Base-by-base conservation (phyloP, 1,140 invertebrate species). In the Bombyx mori region DNA sequence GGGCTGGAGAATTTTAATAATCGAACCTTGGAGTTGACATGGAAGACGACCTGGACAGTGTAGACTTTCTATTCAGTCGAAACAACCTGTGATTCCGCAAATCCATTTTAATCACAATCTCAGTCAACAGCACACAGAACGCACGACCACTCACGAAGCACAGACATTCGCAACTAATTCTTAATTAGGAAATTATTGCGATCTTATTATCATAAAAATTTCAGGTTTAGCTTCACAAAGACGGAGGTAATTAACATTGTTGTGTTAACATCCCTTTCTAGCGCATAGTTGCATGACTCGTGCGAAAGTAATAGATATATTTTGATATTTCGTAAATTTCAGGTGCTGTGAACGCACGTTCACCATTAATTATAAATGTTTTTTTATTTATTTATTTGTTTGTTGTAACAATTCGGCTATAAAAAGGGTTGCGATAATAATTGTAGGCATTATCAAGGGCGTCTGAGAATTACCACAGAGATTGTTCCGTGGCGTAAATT, bases 171-270 rank as follows among this genome's bases (percentile, higher is more conserved):
- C 68, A 69, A 86, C 82, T 84, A 83, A 69, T 69, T 66, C 75
- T 73, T 71, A 82, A 84, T 81, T 82, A 82, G 77, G 79, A 73
- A 75, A 71, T 63, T 69, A 80, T 78, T 79, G 79, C 79, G 82
- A 84, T 80, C 71, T 79, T 73, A 86, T 86, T 86, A 82, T 73
- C 82, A 86, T 86, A 82, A 83, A 51, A 82, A 82, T 82, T 82
- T 82, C 79, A 86, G 82, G 75, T 81, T 76, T 77, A 70, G 75
- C 73, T 83, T 73, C 77, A 75, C 70, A 60, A 66, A 79, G 67
- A 73, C 71, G 44, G 44, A 44, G 45, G 42, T 2, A 54, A 12
- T n/a, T 55, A 65, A 63, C 61, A 60, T 58, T 60, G 62, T 61
- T 61, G 61, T 63, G 55, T 8, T 58, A 65, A 56, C 73, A 74